Conservation (phyloP, 2,113 vertebrate species). For the Alouatta palliata region DNA sequence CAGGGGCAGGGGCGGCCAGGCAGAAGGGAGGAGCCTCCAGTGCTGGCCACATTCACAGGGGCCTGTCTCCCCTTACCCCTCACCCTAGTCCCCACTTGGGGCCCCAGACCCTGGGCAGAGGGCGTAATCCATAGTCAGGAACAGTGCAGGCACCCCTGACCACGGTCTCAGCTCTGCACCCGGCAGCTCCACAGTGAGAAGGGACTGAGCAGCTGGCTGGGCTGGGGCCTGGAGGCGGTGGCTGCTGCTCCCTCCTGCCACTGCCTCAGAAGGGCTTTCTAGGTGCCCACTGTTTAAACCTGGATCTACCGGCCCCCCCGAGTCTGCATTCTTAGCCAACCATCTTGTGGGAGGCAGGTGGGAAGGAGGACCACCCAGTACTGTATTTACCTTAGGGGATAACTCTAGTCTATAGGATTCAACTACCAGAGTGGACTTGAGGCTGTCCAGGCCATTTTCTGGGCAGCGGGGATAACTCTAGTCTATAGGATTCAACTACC, state of each 20-base stretch:
- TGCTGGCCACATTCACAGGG: fast-evolving
- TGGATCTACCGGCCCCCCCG: no score
- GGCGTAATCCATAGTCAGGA: neutral
- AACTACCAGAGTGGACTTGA: neutral
- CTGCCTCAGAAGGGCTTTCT: no score
- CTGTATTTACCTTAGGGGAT: neutral
- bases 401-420: neutral
- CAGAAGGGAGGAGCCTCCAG: neutral
- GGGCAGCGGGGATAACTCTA: no score
- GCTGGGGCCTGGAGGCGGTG: neutral
- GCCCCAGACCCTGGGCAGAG: no score
- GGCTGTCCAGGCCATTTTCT: neutral
- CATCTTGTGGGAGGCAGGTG: no score
- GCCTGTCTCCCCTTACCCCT: neutral
- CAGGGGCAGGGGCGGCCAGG: neutral
- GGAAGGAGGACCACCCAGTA: no score
- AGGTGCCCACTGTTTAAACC: neutral
- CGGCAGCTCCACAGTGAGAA: no score
- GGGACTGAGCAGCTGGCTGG: neutral
- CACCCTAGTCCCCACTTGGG: neutral
- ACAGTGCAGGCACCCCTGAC: neutral
- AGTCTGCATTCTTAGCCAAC: no score
- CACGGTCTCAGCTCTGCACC: neutral
- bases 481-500: neutral
- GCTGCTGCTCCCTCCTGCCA: neutral